These are phyloP conservation scores for Odocoileus virginianus DNA, from an alignment of 2,113 vertebrate species.

Conservation along the genomic window DNA sequence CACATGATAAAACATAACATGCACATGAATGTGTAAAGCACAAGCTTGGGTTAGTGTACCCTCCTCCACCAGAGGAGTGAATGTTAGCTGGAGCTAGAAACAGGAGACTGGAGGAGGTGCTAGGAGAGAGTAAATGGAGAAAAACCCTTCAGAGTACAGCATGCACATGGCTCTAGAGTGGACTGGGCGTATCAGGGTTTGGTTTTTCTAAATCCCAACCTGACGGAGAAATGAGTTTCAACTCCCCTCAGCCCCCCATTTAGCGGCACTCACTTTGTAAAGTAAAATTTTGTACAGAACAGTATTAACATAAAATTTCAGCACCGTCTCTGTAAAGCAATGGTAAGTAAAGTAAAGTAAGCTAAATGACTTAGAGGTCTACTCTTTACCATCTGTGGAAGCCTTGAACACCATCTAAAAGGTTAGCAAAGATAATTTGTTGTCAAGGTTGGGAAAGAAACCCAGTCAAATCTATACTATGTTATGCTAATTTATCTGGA, in stretches of 20 bases:
- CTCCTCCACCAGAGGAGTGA: not conserved
- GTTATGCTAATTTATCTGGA: not conserved
- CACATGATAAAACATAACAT: not conserved
- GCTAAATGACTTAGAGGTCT: not conserved
- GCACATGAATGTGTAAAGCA: not conserved
- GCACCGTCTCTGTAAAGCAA: not conserved
- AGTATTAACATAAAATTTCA: not conserved
- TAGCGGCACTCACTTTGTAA: not conserved
- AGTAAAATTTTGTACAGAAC: not conserved
- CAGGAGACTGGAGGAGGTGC: not conserved
- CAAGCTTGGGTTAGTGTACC: not conserved
- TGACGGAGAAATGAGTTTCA: not conserved
- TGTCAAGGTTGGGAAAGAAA: constrained; percentile 21
- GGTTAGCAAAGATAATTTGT: not conserved
- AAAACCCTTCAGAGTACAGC: not conserved
- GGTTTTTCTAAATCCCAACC: not conserved
- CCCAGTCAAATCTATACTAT: not conserved
- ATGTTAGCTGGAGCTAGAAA: not conserved
- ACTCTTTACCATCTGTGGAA: not conserved
- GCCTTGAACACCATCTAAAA: not conserved
- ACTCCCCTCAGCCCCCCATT: not conserved
- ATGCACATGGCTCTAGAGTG: not conserved
- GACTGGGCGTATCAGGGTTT: not conserved
- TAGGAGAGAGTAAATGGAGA: not conserved
- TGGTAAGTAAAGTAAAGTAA: not conserved